phyloP scores from a whole-genome alignment of 1,140 invertebrate species.

The Mercenaria mercenaria region DNA sequence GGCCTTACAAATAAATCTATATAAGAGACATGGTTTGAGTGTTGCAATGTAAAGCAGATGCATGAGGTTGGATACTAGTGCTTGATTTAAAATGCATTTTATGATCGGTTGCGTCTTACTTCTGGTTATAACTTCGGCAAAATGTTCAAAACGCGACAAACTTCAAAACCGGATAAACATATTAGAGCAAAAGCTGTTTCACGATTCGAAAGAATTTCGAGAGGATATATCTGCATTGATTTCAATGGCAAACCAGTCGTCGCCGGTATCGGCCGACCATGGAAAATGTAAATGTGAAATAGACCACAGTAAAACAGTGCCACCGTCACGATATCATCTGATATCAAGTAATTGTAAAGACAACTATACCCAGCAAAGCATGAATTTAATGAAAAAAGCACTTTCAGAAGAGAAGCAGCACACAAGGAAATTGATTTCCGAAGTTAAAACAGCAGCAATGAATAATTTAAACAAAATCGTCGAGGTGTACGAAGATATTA shows the following conservation, averaged over 20 bases:
- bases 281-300: background rate
- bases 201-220: background rate
- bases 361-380: too few species aligned
- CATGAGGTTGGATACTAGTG: too few species aligned
- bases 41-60: too few species aligned
- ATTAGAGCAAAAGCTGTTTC: background rate
- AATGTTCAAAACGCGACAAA: background rate
- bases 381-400: background rate
- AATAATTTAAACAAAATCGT: background rate
- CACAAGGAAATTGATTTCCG: background rate
- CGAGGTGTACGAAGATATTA: background rate
- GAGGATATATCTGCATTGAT: background rate
- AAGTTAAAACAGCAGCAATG: background rate
- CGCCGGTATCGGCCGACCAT: background rate
- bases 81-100: too few species aligned
- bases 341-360: too few species aligned
- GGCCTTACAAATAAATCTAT: too few species aligned
- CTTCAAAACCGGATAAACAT: background rate
- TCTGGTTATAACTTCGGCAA: background rate
- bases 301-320: background rate
- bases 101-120: too few species aligned
- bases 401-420: background rate
- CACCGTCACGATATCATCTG: too few species aligned
- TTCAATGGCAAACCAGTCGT: background rate
- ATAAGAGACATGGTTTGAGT: too few species aligned